Evolutionary conservation across 2,113 vertebrate genomes (phyloP).

Genomic region (Thoracochromis brauschi): DNA sequence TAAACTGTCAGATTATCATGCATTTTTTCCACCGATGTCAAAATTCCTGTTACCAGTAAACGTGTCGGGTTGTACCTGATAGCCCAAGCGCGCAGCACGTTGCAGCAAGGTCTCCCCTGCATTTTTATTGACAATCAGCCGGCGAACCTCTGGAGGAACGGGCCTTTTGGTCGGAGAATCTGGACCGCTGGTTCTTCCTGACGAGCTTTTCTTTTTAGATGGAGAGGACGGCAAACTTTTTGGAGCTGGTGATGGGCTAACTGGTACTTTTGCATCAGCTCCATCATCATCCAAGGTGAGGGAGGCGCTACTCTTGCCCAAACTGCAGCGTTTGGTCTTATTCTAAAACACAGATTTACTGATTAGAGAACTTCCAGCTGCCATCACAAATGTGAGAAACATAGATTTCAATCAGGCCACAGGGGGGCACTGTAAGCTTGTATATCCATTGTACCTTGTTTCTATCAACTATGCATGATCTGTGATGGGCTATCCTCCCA

Average conservation of each 20-base stretch:
- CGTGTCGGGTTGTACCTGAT: conserved; percentile 76
- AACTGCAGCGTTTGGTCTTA: conserved; percentile 64
- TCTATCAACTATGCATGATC: neutral
- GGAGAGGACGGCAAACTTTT: conserved; percentile 57
- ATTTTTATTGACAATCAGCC: conserved; percentile 97
- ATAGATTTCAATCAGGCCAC: conserved; percentile 42
- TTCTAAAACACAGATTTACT: conserved; percentile 40
- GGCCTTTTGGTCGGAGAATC: conserved; percentile 72
- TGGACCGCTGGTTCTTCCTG: conserved; percentile 56
- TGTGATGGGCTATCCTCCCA: neutral
- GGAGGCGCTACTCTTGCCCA: conserved; percentile 57
- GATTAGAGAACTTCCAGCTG: conserved; percentile 22
- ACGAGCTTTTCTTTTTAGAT: conserved; percentile 66
- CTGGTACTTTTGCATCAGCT: conserved; percentile 62
- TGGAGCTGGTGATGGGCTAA: conserved; percentile 50
- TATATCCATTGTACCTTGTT: neutral
- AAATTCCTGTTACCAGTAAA: neutral
- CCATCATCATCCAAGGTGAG: conserved; percentile 34
- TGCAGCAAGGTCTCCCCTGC: conserved; percentile 94
- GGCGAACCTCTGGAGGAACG: conserved; percentile 86
- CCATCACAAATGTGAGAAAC: neutral
- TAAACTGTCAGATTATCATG: neutral
- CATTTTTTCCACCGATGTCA: neutral
- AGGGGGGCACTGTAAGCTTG: conserved; percentile 64
- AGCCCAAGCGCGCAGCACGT: conserved; percentile 89